Conservation (phyloP, 2,888 invertebrate genomes). For the Pterostichus niger region DNA sequence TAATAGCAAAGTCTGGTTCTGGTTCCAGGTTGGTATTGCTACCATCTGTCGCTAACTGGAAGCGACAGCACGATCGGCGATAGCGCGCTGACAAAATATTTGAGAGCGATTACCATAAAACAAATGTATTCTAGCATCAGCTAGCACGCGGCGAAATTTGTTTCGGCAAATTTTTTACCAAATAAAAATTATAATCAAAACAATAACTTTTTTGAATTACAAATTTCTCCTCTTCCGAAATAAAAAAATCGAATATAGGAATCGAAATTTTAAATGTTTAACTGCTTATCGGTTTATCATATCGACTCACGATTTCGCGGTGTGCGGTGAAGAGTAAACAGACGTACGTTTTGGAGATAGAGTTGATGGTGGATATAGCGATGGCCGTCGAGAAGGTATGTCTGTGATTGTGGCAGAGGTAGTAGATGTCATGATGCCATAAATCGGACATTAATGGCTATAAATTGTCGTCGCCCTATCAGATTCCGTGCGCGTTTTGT, state of each 20-base stretch:
- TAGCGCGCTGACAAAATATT: conserved; percentile 65
- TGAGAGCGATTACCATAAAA: conserved; percentile 63
- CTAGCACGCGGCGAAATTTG: conserved; percentile 52
- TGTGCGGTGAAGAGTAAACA: conserved; percentile 15
- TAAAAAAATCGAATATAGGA: conserved; percentile 72
- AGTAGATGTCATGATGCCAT: conserved; percentile 73
- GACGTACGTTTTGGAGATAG: conserved; percentile 31
- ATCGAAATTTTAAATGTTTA: conserved; percentile 75
- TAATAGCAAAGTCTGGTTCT: background rate
- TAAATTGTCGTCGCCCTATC: conserved; percentile 75
- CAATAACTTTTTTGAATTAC: conserved; percentile 77
- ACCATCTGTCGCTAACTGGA: conserved; percentile 56
- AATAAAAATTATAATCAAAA: conserved; percentile 74
- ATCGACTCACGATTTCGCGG: conserved; percentile 69
- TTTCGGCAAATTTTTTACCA: conserved; percentile 60
- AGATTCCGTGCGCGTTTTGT: conserved; percentile 67
- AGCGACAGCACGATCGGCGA: conserved; percentile 45
- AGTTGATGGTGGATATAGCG: conserved; percentile 13
- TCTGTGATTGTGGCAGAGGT: conserved; percentile 71
- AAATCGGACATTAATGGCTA: conserved; percentile 75
- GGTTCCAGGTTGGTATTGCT: background rate
- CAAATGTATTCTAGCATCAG: conserved; percentile 60
- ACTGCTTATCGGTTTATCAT: conserved; percentile 74
- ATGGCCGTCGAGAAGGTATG: conserved; percentile 67
- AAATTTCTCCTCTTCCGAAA: conserved; percentile 71